phyloP scores from a whole-genome alignment of 1,140 invertebrate species.

The Drosophila eugracilis region DNA sequence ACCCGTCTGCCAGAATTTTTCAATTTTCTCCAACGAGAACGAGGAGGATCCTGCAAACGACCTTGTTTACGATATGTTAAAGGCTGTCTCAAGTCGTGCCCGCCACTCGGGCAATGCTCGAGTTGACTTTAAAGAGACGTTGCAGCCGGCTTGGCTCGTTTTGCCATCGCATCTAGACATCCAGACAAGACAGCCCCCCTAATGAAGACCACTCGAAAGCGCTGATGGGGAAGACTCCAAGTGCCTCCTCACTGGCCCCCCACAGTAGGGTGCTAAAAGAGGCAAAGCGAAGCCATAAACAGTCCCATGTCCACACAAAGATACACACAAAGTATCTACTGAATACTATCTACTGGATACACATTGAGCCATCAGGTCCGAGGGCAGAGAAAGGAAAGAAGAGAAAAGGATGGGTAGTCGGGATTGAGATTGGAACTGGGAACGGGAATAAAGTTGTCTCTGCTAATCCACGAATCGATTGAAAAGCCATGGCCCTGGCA shows the following conservation, averaged over 20 bases:
- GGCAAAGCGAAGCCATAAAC: constrained; percentile 43
- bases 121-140: constrained; percentile 47
- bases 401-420: constrained; percentile 1
- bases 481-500: constrained; percentile 61
- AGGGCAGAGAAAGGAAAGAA: neutral
- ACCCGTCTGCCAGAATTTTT: neutral
- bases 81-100: constrained; percentile 47
- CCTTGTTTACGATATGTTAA: constrained; percentile 73
- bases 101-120: constrained; percentile 37
- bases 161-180: constrained; percentile 27
- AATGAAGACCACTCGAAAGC: constrained; percentile 74
- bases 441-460: constrained; percentile 71
- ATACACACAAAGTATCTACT: constrained; percentile 31
- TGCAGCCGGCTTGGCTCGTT: constrained; percentile 37
- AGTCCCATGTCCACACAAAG: constrained; percentile 37
- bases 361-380: no score
- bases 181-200: constrained; percentile 60
- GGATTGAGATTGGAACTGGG: constrained; percentile 1
- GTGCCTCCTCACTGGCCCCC: constrained; percentile 24
- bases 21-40: constrained; percentile 14
- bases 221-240: constrained; percentile 41
- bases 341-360: constrained; percentile 33
- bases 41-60: constrained; percentile 70
- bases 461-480: constrained; percentile 59
- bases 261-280: constrained; percentile 29